phyloP scores from a whole-genome alignment of 2,113 vertebrate genomes.

The Rhagologus leucostigma region DNA sequence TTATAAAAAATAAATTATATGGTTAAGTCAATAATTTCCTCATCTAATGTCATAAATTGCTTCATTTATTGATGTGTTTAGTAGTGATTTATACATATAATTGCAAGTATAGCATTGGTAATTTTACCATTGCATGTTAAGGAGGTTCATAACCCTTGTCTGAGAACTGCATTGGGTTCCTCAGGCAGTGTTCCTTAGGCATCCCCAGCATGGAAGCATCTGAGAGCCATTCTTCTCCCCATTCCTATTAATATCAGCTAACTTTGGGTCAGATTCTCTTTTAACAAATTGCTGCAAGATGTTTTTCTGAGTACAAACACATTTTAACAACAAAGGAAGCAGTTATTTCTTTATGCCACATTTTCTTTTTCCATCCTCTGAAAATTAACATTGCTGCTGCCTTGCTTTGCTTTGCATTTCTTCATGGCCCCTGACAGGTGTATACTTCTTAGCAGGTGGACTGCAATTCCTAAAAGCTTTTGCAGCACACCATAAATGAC shows the following conservation, averaged over 20 bases:
- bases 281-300: background rate
- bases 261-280: background rate
- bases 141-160: background rate
- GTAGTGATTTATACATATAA: background rate
- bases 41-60: background rate
- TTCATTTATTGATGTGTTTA: background rate
- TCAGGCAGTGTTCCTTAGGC: background rate
- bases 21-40: background rate
- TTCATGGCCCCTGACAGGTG: background rate
- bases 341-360: fast-evolving
- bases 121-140: background rate
- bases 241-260: background rate
- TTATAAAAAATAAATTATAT: background rate
- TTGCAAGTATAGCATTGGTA: background rate
- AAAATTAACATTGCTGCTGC: background rate
- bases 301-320: background rate
- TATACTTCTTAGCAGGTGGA: background rate
- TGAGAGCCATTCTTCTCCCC: background rate
- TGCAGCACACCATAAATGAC: background rate
- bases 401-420: background rate
- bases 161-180: background rate
- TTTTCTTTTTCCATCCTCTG: background rate
- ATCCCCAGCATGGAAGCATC: background rate
- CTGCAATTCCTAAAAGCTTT: background rate
- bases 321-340: background rate